A percentile compares a stretch with the other conserved stretches of the same genome.
Evolutionary conservation across 2,888 invertebrate species (phyloP).

Genomic region (Herminia tarsipennalis): DNA sequence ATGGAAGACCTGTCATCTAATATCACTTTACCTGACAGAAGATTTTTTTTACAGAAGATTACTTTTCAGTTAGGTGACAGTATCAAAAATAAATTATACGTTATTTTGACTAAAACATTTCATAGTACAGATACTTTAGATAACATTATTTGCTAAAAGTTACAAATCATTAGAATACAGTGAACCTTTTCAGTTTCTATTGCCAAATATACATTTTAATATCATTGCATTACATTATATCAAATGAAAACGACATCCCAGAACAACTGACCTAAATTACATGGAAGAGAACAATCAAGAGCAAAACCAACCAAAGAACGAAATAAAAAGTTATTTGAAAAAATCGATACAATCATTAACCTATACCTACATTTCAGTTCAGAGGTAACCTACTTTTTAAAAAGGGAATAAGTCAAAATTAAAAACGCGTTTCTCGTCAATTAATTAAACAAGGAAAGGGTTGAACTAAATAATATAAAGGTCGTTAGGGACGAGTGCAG

Average conservation of each 20-base stretch:
- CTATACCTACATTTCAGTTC: conserved; percentile 22
- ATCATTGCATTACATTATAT: not conserved
- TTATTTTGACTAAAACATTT: too few species aligned
- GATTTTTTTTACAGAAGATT: too few species aligned
- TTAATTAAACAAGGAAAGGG: conserved; percentile 81
- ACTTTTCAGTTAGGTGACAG: too few species aligned
- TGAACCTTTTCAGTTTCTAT: too few species aligned
- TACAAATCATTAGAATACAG: too few species aligned
- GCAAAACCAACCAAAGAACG: not conserved
- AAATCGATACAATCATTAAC: conserved; percentile 13
- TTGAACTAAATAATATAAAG: conserved; percentile 79
- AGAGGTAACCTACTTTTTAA: conserved; percentile 33
- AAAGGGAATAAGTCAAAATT: conserved; percentile 59
- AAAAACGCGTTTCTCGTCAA: conserved; percentile 73
- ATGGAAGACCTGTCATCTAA: too few species aligned
- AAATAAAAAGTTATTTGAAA: not conserved
- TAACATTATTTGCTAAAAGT: too few species aligned
- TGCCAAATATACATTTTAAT: too few species aligned
- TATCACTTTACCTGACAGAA: too few species aligned
- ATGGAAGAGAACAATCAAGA: not conserved
- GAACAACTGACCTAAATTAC: conserved; percentile 1
- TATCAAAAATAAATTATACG: too few species aligned
- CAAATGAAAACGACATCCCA: not conserved
- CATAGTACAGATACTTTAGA: too few species aligned
- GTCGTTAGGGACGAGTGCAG: conserved; percentile 78